Percentiles rank a stretch among this genome's conserved stretches.
These are phyloP conservation scores for Pseudomyrmex gracilis DNA, from an alignment of 1,140 invertebrate genomes.

Conservation along the genomic window DNA sequence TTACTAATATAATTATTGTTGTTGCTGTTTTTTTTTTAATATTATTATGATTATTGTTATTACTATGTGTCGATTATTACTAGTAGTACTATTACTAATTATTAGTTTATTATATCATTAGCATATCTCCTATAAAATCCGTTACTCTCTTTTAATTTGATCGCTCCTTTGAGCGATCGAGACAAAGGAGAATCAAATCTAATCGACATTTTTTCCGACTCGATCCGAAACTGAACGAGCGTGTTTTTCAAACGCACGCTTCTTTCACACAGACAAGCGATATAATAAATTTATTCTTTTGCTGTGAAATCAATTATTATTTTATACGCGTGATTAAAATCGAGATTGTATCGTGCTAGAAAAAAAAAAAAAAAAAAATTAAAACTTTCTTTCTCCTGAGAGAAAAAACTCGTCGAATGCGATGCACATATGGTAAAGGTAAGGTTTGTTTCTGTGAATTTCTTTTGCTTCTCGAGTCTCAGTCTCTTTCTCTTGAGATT, in stretches of 20 bases:
- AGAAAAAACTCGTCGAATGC: too few species aligned
- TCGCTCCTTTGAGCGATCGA: constrained; percentile 40
- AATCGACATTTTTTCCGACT: constrained; percentile 11
- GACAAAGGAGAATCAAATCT: constrained; percentile 46
- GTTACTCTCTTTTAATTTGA: constrained; percentile 50
- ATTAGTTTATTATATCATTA: background rate
- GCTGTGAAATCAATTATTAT: too few species aligned
- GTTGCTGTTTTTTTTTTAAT: constrained; percentile 9
- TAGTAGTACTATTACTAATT: background rate
- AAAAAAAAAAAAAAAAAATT: too few species aligned
- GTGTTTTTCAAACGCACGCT: background rate
- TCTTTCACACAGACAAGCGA: background rate
- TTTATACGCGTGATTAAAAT: too few species aligned
- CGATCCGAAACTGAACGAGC: constrained; percentile 46
- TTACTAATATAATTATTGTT: constrained; percentile 26
- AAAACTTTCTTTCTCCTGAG: too few species aligned
- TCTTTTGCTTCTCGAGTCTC: too few species aligned
- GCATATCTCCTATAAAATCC: constrained; percentile 64
- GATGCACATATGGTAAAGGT: too few species aligned
- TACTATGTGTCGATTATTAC: constrained; percentile 19
- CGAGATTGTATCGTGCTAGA: too few species aligned
- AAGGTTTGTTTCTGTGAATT: too few species aligned
- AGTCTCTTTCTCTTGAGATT: too few species aligned
- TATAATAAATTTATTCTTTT: too few species aligned
- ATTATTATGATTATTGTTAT: constrained; percentile 45